A percentile compares a stretch with the other conserved stretches of the same genome.
phyloP scores from a whole-genome alignment of 2,797 vertebrate genomes.

The Clarias platycephalus region DNA sequence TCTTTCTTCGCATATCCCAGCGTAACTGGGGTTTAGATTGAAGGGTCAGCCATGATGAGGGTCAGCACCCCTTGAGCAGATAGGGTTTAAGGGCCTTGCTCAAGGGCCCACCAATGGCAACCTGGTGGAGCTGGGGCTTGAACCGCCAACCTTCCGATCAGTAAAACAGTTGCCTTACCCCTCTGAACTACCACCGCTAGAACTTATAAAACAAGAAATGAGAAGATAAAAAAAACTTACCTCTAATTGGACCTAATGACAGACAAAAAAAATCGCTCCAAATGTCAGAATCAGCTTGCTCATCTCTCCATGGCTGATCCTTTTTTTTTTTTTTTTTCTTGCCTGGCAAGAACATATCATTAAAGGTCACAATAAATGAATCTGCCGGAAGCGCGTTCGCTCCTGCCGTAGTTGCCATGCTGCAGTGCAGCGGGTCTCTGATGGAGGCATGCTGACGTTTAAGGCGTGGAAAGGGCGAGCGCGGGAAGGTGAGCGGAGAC shows the following conservation, averaged over 20 bases:
- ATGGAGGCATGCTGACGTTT: constrained; percentile 19
- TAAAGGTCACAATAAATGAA: constrained; percentile 36
- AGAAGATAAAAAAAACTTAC: neutral
- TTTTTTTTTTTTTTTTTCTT: constrained; percentile 1
- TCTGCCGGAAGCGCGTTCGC: constrained; percentile 45
- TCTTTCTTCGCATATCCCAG: too few species aligned
- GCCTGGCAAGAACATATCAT: constrained; percentile 25
- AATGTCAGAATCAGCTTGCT: neutral
- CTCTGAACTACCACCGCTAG: too few species aligned
- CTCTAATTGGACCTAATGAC: neutral
- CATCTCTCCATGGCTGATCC: neutral
- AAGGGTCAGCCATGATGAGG: too few species aligned
- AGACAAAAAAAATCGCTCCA: neutral
- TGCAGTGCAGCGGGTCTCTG: constrained; percentile 32
- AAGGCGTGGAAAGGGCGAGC: constrained; percentile 35
- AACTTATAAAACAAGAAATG: neutral
- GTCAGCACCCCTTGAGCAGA: too few species aligned
- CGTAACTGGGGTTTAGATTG: too few species aligned
- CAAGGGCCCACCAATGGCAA: too few species aligned
- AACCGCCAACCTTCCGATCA: too few species aligned
- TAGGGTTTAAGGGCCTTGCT: too few species aligned
- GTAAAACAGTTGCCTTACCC: too few species aligned
- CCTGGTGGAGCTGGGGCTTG: too few species aligned
- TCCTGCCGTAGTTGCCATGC: constrained; percentile 8
- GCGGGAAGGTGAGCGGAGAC: constrained; percentile 55